A percentile compares a stretch with the other conserved stretches of the same genome.
Evolutionary conservation across 2,888 invertebrate species (phyloP).

Genomic region (Hirtodrosophila histrioides): DNA sequence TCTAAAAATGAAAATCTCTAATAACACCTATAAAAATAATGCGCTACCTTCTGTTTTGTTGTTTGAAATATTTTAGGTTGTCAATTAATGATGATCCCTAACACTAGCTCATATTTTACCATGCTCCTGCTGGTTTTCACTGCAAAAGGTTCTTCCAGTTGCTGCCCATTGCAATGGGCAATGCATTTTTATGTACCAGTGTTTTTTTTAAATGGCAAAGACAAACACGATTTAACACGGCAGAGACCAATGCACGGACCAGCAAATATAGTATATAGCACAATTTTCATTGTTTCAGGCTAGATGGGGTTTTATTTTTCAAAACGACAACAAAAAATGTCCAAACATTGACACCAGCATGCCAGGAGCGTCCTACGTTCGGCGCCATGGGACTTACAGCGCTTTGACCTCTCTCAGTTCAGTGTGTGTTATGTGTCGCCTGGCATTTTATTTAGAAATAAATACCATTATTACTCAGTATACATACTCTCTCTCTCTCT

Average conservation of each 20-base stretch:
- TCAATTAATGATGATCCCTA: too few species aligned
- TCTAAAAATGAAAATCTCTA: too few species aligned
- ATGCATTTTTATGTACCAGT: conserved; percentile 33
- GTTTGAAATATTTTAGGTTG: too few species aligned
- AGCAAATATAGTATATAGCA: conserved; percentile 12
- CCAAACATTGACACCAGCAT: conserved; percentile 50
- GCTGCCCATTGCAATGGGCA: not conserved
- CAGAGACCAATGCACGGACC: conserved; percentile 11
- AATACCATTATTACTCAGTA: conserved; percentile 67
- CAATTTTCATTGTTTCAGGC: conserved; percentile 43
- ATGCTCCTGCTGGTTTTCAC: too few species aligned
- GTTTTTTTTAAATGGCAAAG: conserved; percentile 33
- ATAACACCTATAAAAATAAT: too few species aligned
- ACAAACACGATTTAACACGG: conserved; percentile 43
- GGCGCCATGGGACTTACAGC: conserved; percentile 54
- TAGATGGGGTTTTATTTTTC: conserved; percentile 49
- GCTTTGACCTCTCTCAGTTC: conserved; percentile 61
- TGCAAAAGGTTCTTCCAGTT: too few species aligned
- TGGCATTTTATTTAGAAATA: conserved; percentile 68
- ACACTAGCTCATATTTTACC: too few species aligned
- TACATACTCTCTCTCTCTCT: conserved; percentile 10
- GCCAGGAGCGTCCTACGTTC: conserved; percentile 21
- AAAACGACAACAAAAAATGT: conserved; percentile 50
- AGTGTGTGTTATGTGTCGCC: conserved; percentile 21
- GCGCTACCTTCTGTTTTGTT: too few species aligned